phyloP scores from a whole-genome alignment of 2,113 vertebrate genomes.

The Nothocercus nigrocapillus region DNA sequence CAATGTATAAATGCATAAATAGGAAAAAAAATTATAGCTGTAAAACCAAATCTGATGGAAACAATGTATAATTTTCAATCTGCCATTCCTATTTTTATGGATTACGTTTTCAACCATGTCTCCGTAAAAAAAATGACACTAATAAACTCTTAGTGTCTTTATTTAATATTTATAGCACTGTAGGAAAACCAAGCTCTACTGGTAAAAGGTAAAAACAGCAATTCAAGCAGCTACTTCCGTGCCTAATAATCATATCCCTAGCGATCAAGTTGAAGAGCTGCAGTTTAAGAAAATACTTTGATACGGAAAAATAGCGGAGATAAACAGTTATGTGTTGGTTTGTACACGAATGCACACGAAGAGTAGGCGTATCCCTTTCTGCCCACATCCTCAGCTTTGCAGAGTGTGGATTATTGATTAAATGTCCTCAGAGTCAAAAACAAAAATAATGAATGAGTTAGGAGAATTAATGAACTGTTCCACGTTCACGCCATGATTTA shows the following conservation, averaged over 20 bases:
- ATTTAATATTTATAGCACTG: conserved; percentile 17
- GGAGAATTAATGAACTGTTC: conserved; percentile 39
- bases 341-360: neutral
- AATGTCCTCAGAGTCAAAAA: neutral
- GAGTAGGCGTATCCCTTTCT: neutral
- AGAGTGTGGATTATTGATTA: neutral
- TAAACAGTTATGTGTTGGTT: neutral
- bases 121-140: conserved; percentile 11
- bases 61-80: conserved; percentile 30
- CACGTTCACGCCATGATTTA: neutral
- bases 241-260: conserved; percentile 27
- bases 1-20: neutral
- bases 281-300: conserved; percentile 34
- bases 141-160: conserved; percentile 45
- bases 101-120: neutral
- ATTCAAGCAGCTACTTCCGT: conserved; percentile 19
- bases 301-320: neutral
- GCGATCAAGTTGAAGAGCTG: neutral
- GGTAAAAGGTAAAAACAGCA: conserved; percentile 27
- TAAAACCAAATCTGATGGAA: conserved; percentile 35
- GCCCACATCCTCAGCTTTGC: neutral
- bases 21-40: neutral
- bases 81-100: conserved; percentile 43
- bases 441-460: neutral
- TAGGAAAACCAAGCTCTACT: neutral